phyloP scores from a whole-genome alignment of 2,888 invertebrate species.

The Omphaloscelis lunosa region DNA sequence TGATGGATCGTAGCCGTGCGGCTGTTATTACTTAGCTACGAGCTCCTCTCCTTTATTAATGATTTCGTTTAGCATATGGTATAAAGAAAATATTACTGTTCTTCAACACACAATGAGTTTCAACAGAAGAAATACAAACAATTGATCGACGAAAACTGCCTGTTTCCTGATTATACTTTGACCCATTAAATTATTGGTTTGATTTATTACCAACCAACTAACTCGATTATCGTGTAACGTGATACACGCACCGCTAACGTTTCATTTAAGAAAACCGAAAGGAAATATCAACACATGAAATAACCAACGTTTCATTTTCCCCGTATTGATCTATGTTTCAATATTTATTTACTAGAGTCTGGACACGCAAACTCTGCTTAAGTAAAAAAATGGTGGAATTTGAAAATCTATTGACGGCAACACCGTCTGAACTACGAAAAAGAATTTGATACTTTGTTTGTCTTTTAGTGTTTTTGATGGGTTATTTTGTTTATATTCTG shows the following conservation, averaged over 20 bases:
- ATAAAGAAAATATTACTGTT: not conserved
- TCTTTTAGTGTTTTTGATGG: too few relatives aligned
- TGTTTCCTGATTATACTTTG: constrained; percentile 37
- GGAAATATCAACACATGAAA: constrained; percentile 46
- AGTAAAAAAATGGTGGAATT: too few relatives aligned
- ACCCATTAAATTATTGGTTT: constrained; percentile 50
- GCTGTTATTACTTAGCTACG: too few relatives aligned
- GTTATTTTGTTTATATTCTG: too few relatives aligned
- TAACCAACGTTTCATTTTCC: constrained; percentile 53
- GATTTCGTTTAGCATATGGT: not conserved
- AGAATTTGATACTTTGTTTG: too few relatives aligned
- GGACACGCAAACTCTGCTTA: too few relatives aligned
- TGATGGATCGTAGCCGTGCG: too few relatives aligned
- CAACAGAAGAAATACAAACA: constrained; percentile 27
- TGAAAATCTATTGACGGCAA: too few relatives aligned
- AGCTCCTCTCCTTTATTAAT: too few relatives aligned
- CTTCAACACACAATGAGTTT: constrained; percentile 9
- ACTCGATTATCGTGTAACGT: constrained; percentile 32
- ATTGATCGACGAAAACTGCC: constrained; percentile 26
- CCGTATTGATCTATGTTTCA: constrained; percentile 27
- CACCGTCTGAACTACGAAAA: too few relatives aligned
- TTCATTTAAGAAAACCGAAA: constrained; percentile 39
- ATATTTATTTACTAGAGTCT: constrained; percentile 60
- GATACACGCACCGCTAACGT: constrained; percentile 54
- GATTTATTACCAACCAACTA: constrained; percentile 50